These are phyloP conservation scores for Carabus problematicus DNA, from an alignment of 2,888 invertebrate species.

Conservation along the genomic window DNA sequence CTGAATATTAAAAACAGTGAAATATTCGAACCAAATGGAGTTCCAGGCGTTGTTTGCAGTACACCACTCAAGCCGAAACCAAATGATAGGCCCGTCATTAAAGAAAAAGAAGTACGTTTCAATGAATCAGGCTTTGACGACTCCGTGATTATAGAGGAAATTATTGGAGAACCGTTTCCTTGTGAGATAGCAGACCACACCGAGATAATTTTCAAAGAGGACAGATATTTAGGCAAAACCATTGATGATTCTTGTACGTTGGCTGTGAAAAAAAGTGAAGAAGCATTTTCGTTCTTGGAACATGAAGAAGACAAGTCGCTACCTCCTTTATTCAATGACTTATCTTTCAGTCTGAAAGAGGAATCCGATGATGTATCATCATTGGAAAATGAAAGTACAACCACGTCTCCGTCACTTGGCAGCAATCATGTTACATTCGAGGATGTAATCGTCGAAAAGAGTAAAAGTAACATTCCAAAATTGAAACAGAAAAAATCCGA, in stretches of 20 bases:
- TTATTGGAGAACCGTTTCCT: conserved; percentile 29
- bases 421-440: conserved; percentile 46
- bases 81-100: conserved; percentile 42
- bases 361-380: background rate
- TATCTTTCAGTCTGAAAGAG: background rate
- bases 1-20: conserved; percentile 55
- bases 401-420: conserved; percentile 7
- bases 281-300: conserved; percentile 58
- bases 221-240: conserved; percentile 56
- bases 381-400: conserved; percentile 30
- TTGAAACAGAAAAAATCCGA: conserved; percentile 50
- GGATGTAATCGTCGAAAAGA: conserved; percentile 42
- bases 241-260: conserved; percentile 54
- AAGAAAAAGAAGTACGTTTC: conserved; percentile 27
- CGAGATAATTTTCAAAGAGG: conserved; percentile 55
- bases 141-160: conserved; percentile 33
- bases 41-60: conserved; percentile 23
- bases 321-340: conserved; percentile 35
- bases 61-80: conserved; percentile 23
- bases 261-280: conserved; percentile 56
- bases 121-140: background rate
- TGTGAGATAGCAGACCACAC: conserved; percentile 1
- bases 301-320: conserved; percentile 54
- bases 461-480: conserved; percentile 54
- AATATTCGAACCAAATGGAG: background rate